phyloP scores from a whole-genome alignment of 2,888 invertebrate species.

The Phorcus lineatus region DNA sequence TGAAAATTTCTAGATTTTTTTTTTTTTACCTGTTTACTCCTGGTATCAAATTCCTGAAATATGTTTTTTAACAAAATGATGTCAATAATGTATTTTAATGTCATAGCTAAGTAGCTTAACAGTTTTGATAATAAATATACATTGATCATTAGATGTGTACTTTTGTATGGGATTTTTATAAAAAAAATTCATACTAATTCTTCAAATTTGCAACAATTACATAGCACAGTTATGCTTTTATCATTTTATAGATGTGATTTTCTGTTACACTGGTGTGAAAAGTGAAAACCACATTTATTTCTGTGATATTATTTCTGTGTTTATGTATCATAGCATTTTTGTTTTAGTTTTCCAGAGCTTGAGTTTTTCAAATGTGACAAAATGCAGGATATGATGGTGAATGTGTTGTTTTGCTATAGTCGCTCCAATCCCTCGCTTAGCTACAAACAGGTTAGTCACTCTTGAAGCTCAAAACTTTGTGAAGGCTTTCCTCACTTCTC shows the following conservation, averaged over 20 bases:
- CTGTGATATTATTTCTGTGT: too few species aligned
- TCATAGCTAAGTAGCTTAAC: too few species aligned
- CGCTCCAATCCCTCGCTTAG: constrained; percentile 83
- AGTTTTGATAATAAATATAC: too few species aligned
- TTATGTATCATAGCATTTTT: neutral
- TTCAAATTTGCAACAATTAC: neutral
- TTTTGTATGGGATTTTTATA: too few species aligned
- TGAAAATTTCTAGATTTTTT: too few species aligned
- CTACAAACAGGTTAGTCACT: constrained; percentile 81
- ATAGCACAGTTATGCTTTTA: neutral
- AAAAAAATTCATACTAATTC: neutral
- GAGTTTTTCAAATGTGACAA: constrained; percentile 84
- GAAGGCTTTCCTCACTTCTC: too few species aligned
- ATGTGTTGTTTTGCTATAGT: constrained; percentile 79
- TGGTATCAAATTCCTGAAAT: too few species aligned
- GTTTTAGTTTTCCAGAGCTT: constrained; percentile 84
- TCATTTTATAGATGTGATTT: neutral
- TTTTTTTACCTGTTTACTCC: too few species aligned
- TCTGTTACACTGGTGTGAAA: neutral
- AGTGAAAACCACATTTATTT: too few species aligned
- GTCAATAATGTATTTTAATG: too few species aligned
- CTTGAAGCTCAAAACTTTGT: too few species aligned
- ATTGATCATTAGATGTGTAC: neutral
- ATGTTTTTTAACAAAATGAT: too few species aligned
- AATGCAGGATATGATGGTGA: constrained; percentile 85